Conservation (phyloP, 2,888 invertebrate genomes). For the Sphaerophoria rueppellii region DNA sequence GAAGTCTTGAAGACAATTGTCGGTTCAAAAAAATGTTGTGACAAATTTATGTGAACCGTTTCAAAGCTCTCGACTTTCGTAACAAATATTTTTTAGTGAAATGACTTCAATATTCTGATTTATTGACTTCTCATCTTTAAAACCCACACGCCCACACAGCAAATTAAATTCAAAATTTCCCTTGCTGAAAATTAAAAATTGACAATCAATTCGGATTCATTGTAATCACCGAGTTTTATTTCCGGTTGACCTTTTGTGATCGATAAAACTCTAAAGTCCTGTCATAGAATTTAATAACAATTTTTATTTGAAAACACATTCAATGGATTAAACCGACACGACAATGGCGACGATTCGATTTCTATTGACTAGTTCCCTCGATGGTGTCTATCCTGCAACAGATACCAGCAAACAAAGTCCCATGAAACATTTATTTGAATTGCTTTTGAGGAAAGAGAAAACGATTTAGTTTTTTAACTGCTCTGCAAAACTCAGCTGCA, state of each 20-base stretch:
- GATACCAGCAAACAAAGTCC: not conserved
- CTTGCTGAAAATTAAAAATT: too few species aligned
- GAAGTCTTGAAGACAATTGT: too few species aligned
- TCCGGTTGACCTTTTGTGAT: not conserved
- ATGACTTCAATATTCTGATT: too few species aligned
- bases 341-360: not conserved
- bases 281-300: slow-evolving; percentile 49
- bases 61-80: too few species aligned
- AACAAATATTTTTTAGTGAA: too few species aligned
- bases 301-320: slow-evolving; percentile 50
- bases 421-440: slow-evolving; percentile 45
- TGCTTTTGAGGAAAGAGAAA: slow-evolving; percentile 26
- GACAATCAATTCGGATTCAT: too few species aligned
- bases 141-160: too few species aligned
- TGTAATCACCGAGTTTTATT: too few species aligned
- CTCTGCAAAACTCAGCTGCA: slow-evolving; percentile 1
- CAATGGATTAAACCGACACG: slow-evolving; percentile 14
- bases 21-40: too few species aligned
- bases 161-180: too few species aligned
- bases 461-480: slow-evolving; percentile 20
- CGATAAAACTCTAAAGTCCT: slow-evolving; percentile 15
- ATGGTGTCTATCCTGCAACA: slow-evolving; percentile 24
- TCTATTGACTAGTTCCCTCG: not conserved
- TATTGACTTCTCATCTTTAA: too few species aligned
- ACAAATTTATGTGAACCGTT: too few species aligned